These are phyloP conservation scores for Diplazon laetatorius DNA, from an alignment of 2,888 invertebrate genomes.

Conservation along the genomic window DNA sequence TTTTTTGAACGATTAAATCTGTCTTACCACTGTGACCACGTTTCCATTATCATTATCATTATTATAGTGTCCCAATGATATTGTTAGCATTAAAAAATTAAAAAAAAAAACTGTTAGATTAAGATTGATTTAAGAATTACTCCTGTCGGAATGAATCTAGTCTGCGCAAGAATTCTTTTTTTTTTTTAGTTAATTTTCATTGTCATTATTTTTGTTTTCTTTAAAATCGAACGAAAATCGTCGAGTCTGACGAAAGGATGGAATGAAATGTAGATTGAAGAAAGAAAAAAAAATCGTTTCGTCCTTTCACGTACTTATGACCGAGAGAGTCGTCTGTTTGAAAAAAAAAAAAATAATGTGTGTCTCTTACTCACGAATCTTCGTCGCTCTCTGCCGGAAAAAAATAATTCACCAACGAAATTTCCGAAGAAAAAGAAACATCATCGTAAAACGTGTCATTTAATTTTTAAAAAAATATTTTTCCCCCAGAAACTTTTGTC, in stretches of 20 bases:
- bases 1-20: constrained; percentile 12
- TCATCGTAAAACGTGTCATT: no score
- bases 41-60: constrained; percentile 41
- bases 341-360: neutral
- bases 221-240: constrained; percentile 28
- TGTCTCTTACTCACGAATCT: constrained; percentile 21
- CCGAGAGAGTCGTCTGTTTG: constrained; percentile 4
- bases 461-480: no score
- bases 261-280: constrained; percentile 32
- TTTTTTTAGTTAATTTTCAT: no score
- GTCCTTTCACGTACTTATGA: constrained; percentile 36
- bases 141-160: constrained; percentile 73
- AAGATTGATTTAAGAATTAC: constrained; percentile 54
- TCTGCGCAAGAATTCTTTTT: constrained; percentile 71
- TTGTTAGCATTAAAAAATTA: constrained; percentile 53
- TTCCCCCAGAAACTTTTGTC: no score
- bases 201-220: constrained; percentile 38
- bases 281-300: constrained; percentile 19
- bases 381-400: neutral
- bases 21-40: neutral
- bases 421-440: neutral
- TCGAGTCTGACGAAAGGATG: constrained; percentile 14
- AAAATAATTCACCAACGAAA: constrained; percentile 33
- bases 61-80: constrained; percentile 29
- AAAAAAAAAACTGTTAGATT: constrained; percentile 67